Base-by-base conservation (phyloP, 1,140 invertebrate genomes). In the Myzus persicae region DNA sequence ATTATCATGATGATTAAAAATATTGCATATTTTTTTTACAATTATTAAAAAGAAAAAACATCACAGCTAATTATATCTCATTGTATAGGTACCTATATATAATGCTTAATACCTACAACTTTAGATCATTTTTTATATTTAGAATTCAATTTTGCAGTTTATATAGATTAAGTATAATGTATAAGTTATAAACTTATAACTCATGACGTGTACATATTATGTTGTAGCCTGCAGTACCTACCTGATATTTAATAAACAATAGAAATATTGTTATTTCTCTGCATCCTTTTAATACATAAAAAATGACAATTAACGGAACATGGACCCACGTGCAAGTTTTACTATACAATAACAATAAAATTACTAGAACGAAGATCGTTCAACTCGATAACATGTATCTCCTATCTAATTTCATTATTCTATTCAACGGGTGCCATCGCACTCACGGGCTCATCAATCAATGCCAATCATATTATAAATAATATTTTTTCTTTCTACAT, bases 361-460 rank as follows among this genome's bases (percentile, higher is more conserved):
- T 54, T 51, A 54, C 24, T n/a, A 46, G 31, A 46, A 88, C 31
- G 48, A 54, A 89, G 88, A 89, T 89, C 48, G 48, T 89, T 89
- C 88, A 89, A 89, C 88, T 26, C 36, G 9, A 38, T 89, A 48
- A 18, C 31, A 18, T 76, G 31, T 14, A 36, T 88, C 44, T 48
- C 22, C 31, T 38, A 8, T 54, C 22, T 36, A 38, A 38, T 36
- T 51, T n/a, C 38, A 26, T 84, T 84, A 85, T n/a, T 76, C 84
- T 54, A 89, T 89, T 54, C 88, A 89, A 89, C 36, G 38, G 87
- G 36, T 51, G 36, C 46, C 87, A 48, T 24, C 87, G 46, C 46
- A 54, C 88, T 36, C 46, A 26, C 48, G 24, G 88, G 46, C 36
- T 89, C 48, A n/a, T 89, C 88, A 89, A 89, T 89, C 88, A 89